Base-by-base conservation (phyloP, 2,888 invertebrate species). In the Apomyelois bistriatella region DNA sequence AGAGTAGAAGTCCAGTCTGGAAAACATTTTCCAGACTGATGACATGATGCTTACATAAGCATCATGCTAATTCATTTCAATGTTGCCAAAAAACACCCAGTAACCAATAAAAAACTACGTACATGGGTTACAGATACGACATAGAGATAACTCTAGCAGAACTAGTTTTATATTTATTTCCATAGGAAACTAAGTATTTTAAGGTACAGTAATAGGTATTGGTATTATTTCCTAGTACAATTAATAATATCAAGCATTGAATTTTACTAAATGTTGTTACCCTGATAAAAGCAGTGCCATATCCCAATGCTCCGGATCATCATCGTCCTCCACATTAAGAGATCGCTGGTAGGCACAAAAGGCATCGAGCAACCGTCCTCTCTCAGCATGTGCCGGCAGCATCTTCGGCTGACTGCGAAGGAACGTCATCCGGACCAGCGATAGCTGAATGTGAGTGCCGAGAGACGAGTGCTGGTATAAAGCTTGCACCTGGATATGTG, bases 221-320 rank as follows among this genome's bases (percentile, higher is more conserved):
- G n/a, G n/a, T n/a, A n/a, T n/a, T n/a, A n/a, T n/a, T n/a, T n/a
- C n/a, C n/a, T n/a, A n/a, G n/a, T n/a, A n/a, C n/a, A n/a, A n/a
- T n/a, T n/a, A n/a, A n/a, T n/a, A n/a, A n/a, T 22, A 22, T 22
- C 22, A 22, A 22, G 22, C 3, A n/a, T n/a, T n/a, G 22, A 5
- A 22, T 22, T 22, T 22, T 22, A 22, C 5, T 22, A 22, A 22
- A 22, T 13, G 3, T 22, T 17, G 66, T 78, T 85, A 94, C 91
- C 95, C 95, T 15, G 96, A 95, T 38, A 96, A 86, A 55, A 95
- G 93, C 4, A 96, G 80, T 0, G 93, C 95, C 92, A 96, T 94
- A 71, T 96, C 96, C 95, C 95, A 96, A 72, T 96, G 95, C 51
- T 93, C 90, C 0, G 94, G 94, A 73, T 95, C 90, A 0, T 90